Conservation (phyloP, 2,113 vertebrate species). For the Phocoena phocoena region DNA sequence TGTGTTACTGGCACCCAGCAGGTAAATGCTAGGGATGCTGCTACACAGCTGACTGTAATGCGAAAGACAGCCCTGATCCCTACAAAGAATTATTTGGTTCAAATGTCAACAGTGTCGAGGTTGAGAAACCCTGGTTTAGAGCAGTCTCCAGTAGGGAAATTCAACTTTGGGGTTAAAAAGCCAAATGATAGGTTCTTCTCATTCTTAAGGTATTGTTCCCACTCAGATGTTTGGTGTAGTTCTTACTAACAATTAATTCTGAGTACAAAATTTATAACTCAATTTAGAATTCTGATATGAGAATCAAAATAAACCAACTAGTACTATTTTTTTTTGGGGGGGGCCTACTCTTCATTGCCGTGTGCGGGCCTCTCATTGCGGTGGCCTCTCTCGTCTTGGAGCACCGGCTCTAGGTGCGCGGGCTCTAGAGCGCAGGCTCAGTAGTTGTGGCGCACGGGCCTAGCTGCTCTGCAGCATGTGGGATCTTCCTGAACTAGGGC, state of each 20-base stretch:
- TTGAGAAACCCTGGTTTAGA: not conserved
- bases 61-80: not conserved
- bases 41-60: not conserved
- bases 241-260: conserved; percentile 9
- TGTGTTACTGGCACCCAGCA: not conserved
- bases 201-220: not conserved
- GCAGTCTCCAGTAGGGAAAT: not conserved
- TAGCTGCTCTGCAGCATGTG: too few relatives aligned
- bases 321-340: not conserved
- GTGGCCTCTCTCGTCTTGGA: too few relatives aligned
- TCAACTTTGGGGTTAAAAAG: conserved; percentile 34
- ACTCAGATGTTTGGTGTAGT: not conserved
- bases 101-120: not conserved
- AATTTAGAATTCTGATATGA: not conserved
- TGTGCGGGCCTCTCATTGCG: too few relatives aligned
- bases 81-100: not conserved
- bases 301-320: conserved; percentile 6
- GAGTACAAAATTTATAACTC: not conserved
- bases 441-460: too few relatives aligned
- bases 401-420: too few relatives aligned
- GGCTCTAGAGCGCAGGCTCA: too few relatives aligned
- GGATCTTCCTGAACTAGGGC: too few relatives aligned
- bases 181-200: not conserved
- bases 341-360: too few relatives aligned
- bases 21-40: not conserved